Conservation (phyloP, 2,888 invertebrate genomes). For the Anaspis maculata region DNA sequence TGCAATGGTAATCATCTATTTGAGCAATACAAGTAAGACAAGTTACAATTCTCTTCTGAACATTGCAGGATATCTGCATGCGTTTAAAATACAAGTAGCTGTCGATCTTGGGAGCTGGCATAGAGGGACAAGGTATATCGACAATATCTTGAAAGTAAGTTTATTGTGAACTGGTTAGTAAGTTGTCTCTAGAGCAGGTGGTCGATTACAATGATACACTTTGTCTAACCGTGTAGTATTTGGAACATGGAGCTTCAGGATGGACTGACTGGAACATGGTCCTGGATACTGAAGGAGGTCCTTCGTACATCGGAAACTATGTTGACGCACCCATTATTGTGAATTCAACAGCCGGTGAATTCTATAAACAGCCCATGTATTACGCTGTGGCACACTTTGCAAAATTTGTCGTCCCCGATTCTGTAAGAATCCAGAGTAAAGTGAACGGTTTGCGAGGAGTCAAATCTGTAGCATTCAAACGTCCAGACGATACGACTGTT, state of each 20-base stretch:
- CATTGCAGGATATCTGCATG: too few relatives aligned
- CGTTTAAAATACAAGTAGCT: too few relatives aligned
- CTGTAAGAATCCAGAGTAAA: conserved; percentile 40
- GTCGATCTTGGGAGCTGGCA: too few relatives aligned
- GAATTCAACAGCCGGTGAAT: conserved; percentile 54
- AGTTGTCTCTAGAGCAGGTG: too few relatives aligned
- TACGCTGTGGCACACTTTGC: conserved; percentile 76
- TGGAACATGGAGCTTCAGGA: conserved; percentile 66
- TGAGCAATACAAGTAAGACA: too few relatives aligned
- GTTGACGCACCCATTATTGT: conserved; percentile 76
- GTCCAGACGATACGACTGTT: conserved; percentile 44
- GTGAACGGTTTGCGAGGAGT: too few relatives aligned
- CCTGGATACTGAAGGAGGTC: conserved; percentile 66
- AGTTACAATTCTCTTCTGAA: too few relatives aligned
- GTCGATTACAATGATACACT: too few relatives aligned
- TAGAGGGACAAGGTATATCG: too few relatives aligned
- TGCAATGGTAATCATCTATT: conserved; percentile 65
- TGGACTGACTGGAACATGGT: conserved; percentile 92
- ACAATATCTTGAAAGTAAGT: too few relatives aligned
- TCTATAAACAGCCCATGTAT: conserved; percentile 84
- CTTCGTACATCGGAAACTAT: conserved; percentile 68
- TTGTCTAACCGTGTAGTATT: too few relatives aligned
- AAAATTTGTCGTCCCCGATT: conserved; percentile 56
- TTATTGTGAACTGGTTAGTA: too few relatives aligned
- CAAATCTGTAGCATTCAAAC: conserved; percentile 42